phyloP scores from a whole-genome alignment of 2,797 vertebrate genomes.

The Gymnodraco acuticeps region DNA sequence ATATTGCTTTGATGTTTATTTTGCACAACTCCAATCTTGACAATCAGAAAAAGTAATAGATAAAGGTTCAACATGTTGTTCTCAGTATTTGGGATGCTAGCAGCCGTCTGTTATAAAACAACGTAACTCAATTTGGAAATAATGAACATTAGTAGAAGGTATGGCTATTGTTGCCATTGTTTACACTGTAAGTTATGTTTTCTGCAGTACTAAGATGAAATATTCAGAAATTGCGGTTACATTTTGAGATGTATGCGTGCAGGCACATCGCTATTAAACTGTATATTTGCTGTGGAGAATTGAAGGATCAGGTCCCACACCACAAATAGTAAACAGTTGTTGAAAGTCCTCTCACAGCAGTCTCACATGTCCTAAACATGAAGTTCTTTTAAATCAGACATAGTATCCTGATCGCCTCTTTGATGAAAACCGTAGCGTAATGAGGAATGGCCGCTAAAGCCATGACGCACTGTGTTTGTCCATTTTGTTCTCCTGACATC shows the following conservation, averaged over 20 bases:
- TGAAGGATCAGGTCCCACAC: constrained; percentile 34
- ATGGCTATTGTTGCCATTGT: background rate
- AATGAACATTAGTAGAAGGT: background rate
- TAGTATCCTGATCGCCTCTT: constrained; percentile 32
- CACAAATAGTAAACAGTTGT: constrained; percentile 74
- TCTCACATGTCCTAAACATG: constrained; percentile 26
- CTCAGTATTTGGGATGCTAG: constrained; percentile 1
- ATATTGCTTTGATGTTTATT: no score
- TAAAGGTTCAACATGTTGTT: constrained; percentile 36
- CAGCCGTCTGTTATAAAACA: no score
- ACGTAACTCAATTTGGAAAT: no score
- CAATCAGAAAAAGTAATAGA: constrained; percentile 2
- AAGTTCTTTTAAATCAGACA: constrained; percentile 19
- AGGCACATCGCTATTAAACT: constrained; percentile 34
- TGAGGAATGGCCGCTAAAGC: constrained; percentile 41
- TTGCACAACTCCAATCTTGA: no score
- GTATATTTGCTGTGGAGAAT: constrained; percentile 47
- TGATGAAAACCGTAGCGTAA: constrained; percentile 54
- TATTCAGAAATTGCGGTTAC: constrained; percentile 10
- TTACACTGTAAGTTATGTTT: background rate
- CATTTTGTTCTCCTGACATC: constrained; percentile 19
- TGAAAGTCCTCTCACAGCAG: constrained; percentile 30
- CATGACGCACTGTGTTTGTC: constrained; percentile 41
- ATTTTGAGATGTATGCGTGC: constrained; percentile 18
- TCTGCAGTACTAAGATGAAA: background rate